Evolutionary conservation across 2,888 invertebrate genomes (phyloP).

Genomic region (Coleophora flavipennella): DNA sequence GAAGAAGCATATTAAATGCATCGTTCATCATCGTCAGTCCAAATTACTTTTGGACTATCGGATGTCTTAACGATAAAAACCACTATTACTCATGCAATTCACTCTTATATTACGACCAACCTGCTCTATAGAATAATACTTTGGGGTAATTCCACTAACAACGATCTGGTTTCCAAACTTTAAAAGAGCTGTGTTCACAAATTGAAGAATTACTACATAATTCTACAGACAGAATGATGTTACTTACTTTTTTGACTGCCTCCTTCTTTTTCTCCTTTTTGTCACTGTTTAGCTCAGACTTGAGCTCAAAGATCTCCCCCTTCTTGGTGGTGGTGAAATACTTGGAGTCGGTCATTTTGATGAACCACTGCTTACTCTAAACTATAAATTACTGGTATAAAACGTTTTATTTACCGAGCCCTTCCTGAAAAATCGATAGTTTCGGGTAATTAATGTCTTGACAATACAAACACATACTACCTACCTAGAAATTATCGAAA

Average conservation of each 20-base stretch:
- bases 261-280: slow-evolving; percentile 99
- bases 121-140: too few species aligned
- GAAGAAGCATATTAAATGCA: too few species aligned
- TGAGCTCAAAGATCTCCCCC: slow-evolving; percentile 99
- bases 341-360: slow-evolving; percentile 97
- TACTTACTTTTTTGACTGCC: slow-evolving; percentile 96
- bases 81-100: too few species aligned
- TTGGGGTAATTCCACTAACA: too few species aligned
- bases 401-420: slow-evolving; percentile 18
- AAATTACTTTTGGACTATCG: too few species aligned
- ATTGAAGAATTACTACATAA: neutral
- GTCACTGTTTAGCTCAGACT: slow-evolving; percentile 98
- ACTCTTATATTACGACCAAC: too few species aligned
- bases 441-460: slow-evolving; percentile 18
- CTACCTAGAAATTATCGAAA: neutral
- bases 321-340: slow-evolving; percentile 99
- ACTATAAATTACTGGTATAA: slow-evolving; percentile 6
- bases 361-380: slow-evolving; percentile 7
- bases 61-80: too few species aligned
- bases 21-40: too few species aligned
- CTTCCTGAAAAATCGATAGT: slow-evolving; percentile 40
- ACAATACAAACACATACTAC: neutral
- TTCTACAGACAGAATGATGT: neutral
- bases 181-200: too few species aligned
- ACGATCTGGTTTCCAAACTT: too few species aligned